Percentiles rank a stretch among this genome's conserved stretches.
These are phyloP conservation scores for Barypeithes pellucidus DNA, from an alignment of 2,888 invertebrate species.

Conservation along the genomic window DNA sequence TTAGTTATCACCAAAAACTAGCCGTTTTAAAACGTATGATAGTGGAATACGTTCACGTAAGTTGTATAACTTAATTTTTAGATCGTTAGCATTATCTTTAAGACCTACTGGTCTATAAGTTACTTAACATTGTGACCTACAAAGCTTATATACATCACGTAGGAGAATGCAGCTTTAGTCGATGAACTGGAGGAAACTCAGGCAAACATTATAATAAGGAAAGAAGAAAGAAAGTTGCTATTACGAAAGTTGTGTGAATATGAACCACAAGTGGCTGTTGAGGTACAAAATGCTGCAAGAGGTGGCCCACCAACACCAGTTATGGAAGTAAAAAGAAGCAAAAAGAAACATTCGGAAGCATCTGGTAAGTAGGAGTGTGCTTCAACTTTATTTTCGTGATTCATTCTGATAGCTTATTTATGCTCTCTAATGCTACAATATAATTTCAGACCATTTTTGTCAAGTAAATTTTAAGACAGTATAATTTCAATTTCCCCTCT, in stretches of 20 bases:
- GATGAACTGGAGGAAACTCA: slow-evolving; percentile 91
- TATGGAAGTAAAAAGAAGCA: slow-evolving; percentile 61
- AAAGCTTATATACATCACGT: slow-evolving; percentile 4
- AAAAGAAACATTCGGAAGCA: slow-evolving; percentile 57
- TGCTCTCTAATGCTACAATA: too few species aligned
- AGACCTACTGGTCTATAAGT: too few species aligned
- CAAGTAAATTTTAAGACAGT: too few species aligned
- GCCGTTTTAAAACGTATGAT: slow-evolving; percentile 77
- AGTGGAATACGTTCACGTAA: slow-evolving; percentile 79
- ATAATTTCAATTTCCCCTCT: too few species aligned
- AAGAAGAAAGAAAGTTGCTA: slow-evolving; percentile 88
- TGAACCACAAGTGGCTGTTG: slow-evolving; percentile 71
- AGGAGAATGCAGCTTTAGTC: slow-evolving; percentile 90
- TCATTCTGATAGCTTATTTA: too few species aligned
- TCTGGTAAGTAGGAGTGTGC: slow-evolving; percentile 7
- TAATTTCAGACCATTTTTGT: too few species aligned
- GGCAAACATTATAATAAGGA: slow-evolving; percentile 84
- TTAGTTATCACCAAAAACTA: slow-evolving; percentile 77
- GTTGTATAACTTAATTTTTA: slow-evolving; percentile 61
- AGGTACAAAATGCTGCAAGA: slow-evolving; percentile 68
- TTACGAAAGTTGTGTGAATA: slow-evolving; percentile 83
- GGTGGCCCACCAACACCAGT: slow-evolving; percentile 42
- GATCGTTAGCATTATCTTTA: background rate
- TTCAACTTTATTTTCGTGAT: too few species aligned
- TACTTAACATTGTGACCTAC: too few species aligned